Evolutionary conservation across 2,888 invertebrate genomes (phyloP).

Genomic region (Rhopalosiphum nymphaeae): DNA sequence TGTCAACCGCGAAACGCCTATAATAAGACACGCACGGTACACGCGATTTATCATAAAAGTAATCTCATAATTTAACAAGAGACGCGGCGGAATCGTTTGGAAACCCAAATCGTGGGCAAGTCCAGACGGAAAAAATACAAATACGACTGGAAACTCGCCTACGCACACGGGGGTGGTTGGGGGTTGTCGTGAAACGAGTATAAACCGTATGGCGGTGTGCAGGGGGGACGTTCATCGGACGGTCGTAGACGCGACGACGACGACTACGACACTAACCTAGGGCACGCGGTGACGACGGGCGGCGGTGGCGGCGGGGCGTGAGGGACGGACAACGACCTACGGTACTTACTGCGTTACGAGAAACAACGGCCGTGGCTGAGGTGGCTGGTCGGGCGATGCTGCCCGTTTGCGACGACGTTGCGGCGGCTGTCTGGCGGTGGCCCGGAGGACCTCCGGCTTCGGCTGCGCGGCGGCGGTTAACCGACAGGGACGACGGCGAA

Average conservation of each 20-base stretch:
- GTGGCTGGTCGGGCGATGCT: neutral
- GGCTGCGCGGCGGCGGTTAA: neutral
- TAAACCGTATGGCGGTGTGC: neutral
- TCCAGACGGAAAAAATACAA: neutral
- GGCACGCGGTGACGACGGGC: neutral
- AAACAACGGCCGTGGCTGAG: slow-evolving; percentile 10
- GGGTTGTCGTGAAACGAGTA: neutral
- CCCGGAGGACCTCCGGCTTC: neutral
- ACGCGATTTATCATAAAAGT: neutral
- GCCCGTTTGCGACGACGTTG: neutral
- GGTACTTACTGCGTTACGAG: slow-evolving; percentile 50
- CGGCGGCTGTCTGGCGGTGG: neutral
- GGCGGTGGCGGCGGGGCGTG: no score
- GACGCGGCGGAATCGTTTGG: neutral
- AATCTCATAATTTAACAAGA: neutral
- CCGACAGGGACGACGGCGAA: neutral
- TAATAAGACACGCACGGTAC: neutral
- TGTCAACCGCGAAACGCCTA: neutral
- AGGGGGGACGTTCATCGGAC: neutral
- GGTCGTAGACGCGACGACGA: neutral
- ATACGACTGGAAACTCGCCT: no score
- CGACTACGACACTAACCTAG: slow-evolving; percentile 21
- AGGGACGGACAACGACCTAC: neutral
- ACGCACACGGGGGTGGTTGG: neutral
- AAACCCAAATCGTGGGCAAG: neutral